Evolutionary conservation across 2,113 vertebrate genomes (phyloP), one percentile per base, ranked within the genome.

Genomic region (Leptobrachium ailaonicum): DNA sequence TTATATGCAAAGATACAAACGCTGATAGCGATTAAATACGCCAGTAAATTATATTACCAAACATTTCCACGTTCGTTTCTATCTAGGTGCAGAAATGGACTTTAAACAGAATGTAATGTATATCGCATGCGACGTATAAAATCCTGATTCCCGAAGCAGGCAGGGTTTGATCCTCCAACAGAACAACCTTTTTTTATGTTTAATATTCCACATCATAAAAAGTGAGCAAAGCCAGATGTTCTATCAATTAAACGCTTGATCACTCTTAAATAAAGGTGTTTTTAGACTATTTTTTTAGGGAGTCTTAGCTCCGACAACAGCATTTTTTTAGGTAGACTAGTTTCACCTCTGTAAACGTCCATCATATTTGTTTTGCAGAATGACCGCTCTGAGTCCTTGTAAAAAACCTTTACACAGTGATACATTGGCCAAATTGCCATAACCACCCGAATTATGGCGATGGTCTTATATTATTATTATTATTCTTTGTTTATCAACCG

Each of bases 21-120:
- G 62, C 43, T 68, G 58, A 79, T 71, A 71, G 45, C 58, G 40
- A 42, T 62, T 50, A 53, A 63, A 71, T 53, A 64, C 68, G 64
- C 41, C 47, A 64, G 68, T 79, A 71, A 64, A 66, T 72, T 64
- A 53, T 54, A 79, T 50, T 72, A 66, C 56, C 56, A 71, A 64
- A 66, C 70, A 9, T 79, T 54, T 72, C 45, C 58, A 54, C 47
- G 32, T 66, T 45, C 58, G 64, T 78, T 71, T 71, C 20, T 47
- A 60, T 71, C n/a, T 44, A 63, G 69, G n/a, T 41, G 43, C 9
- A 40, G 66, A 75, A 75, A 5, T 68, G 64, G 5, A 13, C 58
- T 8, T 43, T 54, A 74, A 77, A 42, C 64, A 42, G n/a, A 50
- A 44, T 66, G 64, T 66, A 41, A 66, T 66, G 41, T 62, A 41